Evolutionary conservation across 2,888 invertebrate genomes (phyloP), one percentile per base, ranked within the genome.

Genomic region (Agrotis segetum): DNA sequence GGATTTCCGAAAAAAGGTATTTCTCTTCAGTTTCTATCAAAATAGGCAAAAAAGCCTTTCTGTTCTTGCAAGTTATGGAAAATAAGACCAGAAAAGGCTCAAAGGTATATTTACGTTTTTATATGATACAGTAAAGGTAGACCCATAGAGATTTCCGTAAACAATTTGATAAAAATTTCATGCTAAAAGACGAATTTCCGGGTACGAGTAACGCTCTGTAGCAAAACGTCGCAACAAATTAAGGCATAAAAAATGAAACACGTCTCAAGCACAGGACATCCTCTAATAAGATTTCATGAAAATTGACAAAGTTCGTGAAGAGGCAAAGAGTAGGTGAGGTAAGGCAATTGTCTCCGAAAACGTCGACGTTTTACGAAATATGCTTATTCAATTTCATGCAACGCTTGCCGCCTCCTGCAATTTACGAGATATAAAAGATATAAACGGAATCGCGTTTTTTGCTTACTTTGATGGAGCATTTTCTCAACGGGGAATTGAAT

Each of bases 371-470:
- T 96, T 96, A 95, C 96, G 96, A 96, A 96, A 96, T 96, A 96
- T 96, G 96, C 96, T 96, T 96, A 96, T 96, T 96, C 96, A 96
- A 96, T 96, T 96, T 96, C 96, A 96, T 96, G 96, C 96, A 96
- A 96, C 95, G 96, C 95, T 96, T 96, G 95, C 94, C 96, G 95
- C 95, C 96, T 96, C 96, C 95, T 96, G 95, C 96, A 96, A 96
- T 96, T 96, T 96, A 94, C 96, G 96, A 95, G 96, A 96, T 96
- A 95, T 96, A 96, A 96, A 95, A 96, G 96, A 95, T 95, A 96
- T 96, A 96, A 96, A 96, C 96, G 96, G 95, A 96, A 96, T 96
- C 96, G 92, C 95, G 93, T 96, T 96, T 96, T 96, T 96, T 96
- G 96, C 96, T 96, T 95, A 96, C 96, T 94, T 95, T 95, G 94